Base-by-base conservation (phyloP, 2,888 invertebrate species). In the Coenonympha arcania region DNA sequence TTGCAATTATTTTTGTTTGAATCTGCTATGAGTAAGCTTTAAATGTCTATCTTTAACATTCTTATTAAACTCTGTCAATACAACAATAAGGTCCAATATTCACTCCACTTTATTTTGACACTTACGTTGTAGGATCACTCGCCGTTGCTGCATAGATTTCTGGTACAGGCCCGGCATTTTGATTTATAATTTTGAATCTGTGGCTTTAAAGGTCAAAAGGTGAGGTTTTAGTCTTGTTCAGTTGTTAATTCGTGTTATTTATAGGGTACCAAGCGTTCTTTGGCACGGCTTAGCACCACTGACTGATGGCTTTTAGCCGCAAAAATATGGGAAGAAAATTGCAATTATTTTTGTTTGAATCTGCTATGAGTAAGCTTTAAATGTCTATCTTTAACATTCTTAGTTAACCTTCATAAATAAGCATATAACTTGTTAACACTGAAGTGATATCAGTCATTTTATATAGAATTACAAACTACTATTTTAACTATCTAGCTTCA, bases 121-220 rank as follows among this genome's bases (percentile, higher is more conserved):
- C 84, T 84, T 84, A 83, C 83, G 69, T 74, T 74, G 75, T 70
- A 75, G 69, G 58, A 61, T 70, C 63, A 72, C 68, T 59, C 74
- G 73, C 63, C 73, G 67, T 66, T 69, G 76, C 68, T 72, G 66
- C 65, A 71, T 74, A 67, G 69, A 73, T 76, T 70, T 74, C 71
- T 76, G 71, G 69, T 76, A 73, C 65, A 78, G 64, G 64, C 75
- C 83, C 58, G 83, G 83, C 84, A 84, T 84, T 68, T 61, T 61
- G 59, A 49, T 15, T 13, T 58, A 52, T 44, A 49, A 58, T 59
- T 61, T 56, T 52, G 26, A 37, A 45, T 59, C 63, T 59, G 55
- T 55, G 57, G 51, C 57, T 64, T 57, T 63, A 71, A 74, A 71
- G 57, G 50, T 57, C 63, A 59, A 63, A 72, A 73, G 72, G 71